Percentiles rank a stretch among this genome's conserved stretches.
phyloP scores from a whole-genome alignment of 2,797 vertebrate species.

The Myioborus melanocephalus region DNA sequence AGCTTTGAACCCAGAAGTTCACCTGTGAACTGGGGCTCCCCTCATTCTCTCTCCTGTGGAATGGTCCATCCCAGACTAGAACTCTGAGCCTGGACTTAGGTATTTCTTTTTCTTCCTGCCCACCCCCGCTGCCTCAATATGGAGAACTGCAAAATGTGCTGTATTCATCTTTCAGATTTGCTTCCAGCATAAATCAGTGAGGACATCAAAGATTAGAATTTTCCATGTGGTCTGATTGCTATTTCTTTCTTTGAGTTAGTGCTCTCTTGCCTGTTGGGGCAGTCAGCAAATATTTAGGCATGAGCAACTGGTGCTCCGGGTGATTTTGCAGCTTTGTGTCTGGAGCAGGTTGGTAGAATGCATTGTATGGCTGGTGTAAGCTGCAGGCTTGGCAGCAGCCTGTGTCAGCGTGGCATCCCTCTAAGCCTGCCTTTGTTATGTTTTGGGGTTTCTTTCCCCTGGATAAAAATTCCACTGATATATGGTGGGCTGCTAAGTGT shows the following conservation, averaged over 20 bases:
- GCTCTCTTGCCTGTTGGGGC: background rate
- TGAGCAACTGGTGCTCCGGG: background rate
- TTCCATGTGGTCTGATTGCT: background rate
- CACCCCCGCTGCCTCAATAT: rapidly evolving
- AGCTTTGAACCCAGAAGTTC: background rate
- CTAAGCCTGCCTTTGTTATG: background rate
- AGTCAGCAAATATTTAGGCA: background rate
- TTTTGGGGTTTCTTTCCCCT: background rate
- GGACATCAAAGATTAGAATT: background rate
- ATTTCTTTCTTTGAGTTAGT: background rate
- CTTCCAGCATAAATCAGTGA: background rate
- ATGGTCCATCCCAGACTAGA: background rate
- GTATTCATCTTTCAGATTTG: background rate
- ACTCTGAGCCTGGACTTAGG: background rate
- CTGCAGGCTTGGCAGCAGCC: background rate
- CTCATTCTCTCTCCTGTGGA: background rate
- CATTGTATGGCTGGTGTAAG: background rate
- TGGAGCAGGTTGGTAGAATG: background rate
- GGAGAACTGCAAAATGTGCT: background rate
- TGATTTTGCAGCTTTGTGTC: background rate
- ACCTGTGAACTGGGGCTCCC: background rate
- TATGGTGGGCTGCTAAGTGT: background rate
- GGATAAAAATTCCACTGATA: background rate
- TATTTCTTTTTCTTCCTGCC: background rate
- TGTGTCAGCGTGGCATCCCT: background rate